phyloP scores from a whole-genome alignment of 2,113 vertebrate genomes.

The Gymnarchus niloticus region DNA sequence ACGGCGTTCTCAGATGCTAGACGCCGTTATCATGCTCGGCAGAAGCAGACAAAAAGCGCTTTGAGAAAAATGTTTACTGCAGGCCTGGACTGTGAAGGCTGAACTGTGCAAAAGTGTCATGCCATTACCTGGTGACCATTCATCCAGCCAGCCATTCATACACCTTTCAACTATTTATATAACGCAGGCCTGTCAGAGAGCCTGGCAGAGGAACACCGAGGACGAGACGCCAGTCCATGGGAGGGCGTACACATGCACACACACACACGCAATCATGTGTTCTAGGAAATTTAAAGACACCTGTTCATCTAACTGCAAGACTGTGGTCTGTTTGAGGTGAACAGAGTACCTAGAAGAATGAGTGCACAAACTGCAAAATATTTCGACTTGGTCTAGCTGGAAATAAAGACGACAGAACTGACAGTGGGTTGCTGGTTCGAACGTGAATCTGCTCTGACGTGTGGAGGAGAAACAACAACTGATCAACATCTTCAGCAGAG shows the following conservation, averaged over 20 bases:
- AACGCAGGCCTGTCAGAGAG: too few species aligned
- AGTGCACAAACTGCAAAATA: not conserved
- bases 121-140: not conserved
- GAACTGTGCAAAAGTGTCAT: not conserved
- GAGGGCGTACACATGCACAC: not conserved
- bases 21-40: not conserved
- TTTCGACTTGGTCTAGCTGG: not conserved
- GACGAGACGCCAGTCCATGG: not conserved
- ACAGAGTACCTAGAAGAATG: not conserved
- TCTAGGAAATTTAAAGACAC: not conserved
- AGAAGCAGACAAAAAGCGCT: not conserved
- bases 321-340: not conserved
- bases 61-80: not conserved
- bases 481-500: not conserved
- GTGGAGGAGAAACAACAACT: not conserved
- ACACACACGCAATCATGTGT: not conserved
- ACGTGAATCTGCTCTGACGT: not conserved
- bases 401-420: not conserved
- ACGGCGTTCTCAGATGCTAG: too few species aligned
- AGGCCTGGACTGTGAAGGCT: not conserved
- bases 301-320: not conserved
- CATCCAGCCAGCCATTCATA: too few species aligned
- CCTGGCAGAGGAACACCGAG: not conserved
- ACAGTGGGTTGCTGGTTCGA: not conserved
- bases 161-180: too few species aligned